Conservation (phyloP, 2,888 invertebrate genomes). For the Adineta ricciae region DNA sequence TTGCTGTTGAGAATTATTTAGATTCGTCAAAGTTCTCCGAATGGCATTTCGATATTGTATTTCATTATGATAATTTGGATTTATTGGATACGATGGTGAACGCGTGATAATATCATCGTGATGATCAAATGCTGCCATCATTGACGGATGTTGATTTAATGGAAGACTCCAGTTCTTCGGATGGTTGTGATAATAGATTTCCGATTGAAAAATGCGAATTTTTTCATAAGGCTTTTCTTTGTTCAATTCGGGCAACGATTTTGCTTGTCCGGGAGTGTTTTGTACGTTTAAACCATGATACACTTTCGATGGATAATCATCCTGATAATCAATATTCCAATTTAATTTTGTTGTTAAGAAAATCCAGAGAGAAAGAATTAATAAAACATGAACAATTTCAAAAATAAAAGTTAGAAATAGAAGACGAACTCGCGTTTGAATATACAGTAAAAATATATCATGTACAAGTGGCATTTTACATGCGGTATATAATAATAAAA, state of each 20-base stretch:
- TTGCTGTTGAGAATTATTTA: not conserved
- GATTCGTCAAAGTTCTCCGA: not conserved
- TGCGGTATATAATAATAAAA: not conserved
- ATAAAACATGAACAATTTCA: constrained; percentile 9
- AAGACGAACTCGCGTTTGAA: not conserved
- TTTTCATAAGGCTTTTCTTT: constrained; percentile 15
- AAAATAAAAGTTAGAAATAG: not conserved
- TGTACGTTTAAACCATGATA: not conserved
- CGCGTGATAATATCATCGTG: not conserved
- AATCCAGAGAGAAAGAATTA: not conserved
- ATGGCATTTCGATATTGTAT: constrained; percentile 21
- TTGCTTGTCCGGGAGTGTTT: not conserved
- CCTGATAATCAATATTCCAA: not conserved
- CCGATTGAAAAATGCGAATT: constrained; percentile 8
- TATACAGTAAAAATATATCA: constrained; percentile 8
- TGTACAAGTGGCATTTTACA: constrained; percentile 19
- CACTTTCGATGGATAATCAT: not conserved
- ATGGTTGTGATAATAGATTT: constrained; percentile 14
- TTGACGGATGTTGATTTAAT: not conserved
- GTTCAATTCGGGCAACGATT: not conserved
- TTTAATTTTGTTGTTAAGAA: constrained; percentile 12
- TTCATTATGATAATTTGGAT: not conserved
- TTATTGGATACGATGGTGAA: not conserved
- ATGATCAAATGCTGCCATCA: not conserved
- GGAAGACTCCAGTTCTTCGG: constrained; percentile 20